Base-by-base conservation (phyloP, 92 coral and sea anemone species). In the Parazoanthus darwini region DNA sequence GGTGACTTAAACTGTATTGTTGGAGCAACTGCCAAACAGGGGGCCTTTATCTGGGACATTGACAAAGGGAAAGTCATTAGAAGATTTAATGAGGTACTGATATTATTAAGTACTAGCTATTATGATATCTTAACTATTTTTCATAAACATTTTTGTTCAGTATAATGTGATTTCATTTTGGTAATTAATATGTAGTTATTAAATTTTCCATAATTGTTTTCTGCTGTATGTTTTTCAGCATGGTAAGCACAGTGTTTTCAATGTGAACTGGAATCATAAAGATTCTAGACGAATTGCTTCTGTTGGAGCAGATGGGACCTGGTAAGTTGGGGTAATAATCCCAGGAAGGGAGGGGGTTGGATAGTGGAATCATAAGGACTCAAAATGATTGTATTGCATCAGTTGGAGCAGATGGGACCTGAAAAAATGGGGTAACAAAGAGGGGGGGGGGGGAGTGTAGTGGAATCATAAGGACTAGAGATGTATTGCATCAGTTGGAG, bases 191-290 rank as follows among this genome's bases (percentile, higher is more conserved):
- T 14, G 1, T 1, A 54, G 18, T 72, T 72, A 1, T 11, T 72
- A 22, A 26, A 29, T 54, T 59, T 7, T 63, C 23, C 78, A 50
- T 29, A 18, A 14, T 73, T 81, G 71, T 54, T 29, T 5, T 16
- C 85, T 80, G 23, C 36, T 25, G 23, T 37, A 14, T 46, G 56
- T 46, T 63, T 68, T 37, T 25, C 44, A 97, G 99, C 99, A 97
- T 92, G 99, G 99, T 36, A 94, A 92, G 86, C 89, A 81, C 51
- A 93, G 94, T 80, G 93, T 97, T 18, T 97, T 88, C 86, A 95
- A 94, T 92, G 99, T 97, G 72, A 93, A 94, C 90, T 97, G 99
- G 99, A 97, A 97, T 89, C 99, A 94, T 82, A 97, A 97, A 88
- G 99, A 97, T 82, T 90, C 99, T 4, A 95, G 94, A 65, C 92